Evolutionary conservation across 2,888 invertebrate species (phyloP).

Genomic region (Archips crataeganus): DNA sequence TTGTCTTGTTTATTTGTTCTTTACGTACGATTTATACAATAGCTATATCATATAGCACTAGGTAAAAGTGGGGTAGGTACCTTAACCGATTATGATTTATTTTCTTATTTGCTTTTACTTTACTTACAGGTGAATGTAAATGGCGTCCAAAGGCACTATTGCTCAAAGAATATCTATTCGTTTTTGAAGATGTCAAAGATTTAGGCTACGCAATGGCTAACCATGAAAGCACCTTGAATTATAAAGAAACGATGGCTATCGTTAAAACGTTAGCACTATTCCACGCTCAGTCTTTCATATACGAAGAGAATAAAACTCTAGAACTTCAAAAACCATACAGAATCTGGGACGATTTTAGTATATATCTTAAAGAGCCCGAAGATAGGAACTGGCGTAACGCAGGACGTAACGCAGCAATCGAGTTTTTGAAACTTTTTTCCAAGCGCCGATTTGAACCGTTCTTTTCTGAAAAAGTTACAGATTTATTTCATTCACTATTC

Average conservation of each 20-base stretch:
- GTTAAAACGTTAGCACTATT: slow-evolving; percentile 77
- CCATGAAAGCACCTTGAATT: slow-evolving; percentile 59
- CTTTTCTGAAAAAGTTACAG: slow-evolving; percentile 56
- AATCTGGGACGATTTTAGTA: slow-evolving; percentile 70
- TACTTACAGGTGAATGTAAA: slow-evolving; percentile 57
- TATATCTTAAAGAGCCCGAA: slow-evolving; percentile 63
- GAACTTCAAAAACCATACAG: slow-evolving; percentile 65
- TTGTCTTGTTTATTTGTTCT: no score
- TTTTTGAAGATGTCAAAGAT: slow-evolving; percentile 73
- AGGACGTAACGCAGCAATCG: slow-evolving; percentile 70
- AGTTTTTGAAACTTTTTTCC: slow-evolving; percentile 68
- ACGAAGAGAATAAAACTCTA: slow-evolving; percentile 72
- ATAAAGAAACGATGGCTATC: slow-evolving; percentile 71
- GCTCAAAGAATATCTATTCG: slow-evolving; percentile 66
- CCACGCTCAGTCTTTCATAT: slow-evolving; percentile 79
- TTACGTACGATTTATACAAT: not conserved
- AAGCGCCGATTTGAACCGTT: slow-evolving; percentile 58
- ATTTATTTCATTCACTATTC: slow-evolving; percentile 58
- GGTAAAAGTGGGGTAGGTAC: not conserved
- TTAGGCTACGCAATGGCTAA: slow-evolving; percentile 68
- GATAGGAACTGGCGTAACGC: slow-evolving; percentile 66
- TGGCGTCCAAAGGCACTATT: slow-evolving; percentile 69
- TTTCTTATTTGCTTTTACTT: not conserved
- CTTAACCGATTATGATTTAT: not conserved
- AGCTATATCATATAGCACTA: not conserved